Evolutionary conservation across 2,113 vertebrate genomes (phyloP).

Genomic region (Scomber scombrus): DNA sequence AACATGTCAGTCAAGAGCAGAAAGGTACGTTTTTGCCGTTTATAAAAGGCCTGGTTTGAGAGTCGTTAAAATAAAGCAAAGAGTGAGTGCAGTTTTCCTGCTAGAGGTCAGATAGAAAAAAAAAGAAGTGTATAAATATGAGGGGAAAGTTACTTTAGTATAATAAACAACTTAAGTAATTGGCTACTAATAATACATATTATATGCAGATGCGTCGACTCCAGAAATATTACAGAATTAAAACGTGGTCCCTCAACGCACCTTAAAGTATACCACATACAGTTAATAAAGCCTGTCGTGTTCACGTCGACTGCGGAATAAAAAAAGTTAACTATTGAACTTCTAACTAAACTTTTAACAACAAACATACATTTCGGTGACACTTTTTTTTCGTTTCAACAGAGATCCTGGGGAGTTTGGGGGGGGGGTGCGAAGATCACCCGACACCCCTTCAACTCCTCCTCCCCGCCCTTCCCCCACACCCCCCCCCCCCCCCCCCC

Average conservation of each 20-base stretch:
- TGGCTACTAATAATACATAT: too few relatives aligned
- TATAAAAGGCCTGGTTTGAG: background rate
- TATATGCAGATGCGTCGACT: too few relatives aligned
- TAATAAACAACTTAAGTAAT: too few relatives aligned
- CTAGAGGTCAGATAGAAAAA: too few relatives aligned
- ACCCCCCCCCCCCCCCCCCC: conserved; percentile 39
- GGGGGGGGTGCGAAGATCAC: background rate
- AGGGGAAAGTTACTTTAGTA: too few relatives aligned
- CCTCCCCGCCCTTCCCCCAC: conserved; percentile 5
- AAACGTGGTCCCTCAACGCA: background rate
- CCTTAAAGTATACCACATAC: background rate
- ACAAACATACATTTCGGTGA: background rate
- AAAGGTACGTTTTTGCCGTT: background rate
- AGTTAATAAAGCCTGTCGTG: too few relatives aligned
- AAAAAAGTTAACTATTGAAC: background rate
- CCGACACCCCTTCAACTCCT: conserved; percentile 21
- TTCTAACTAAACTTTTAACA: background rate
- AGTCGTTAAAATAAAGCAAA: too few relatives aligned
- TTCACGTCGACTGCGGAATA: fast-evolving
- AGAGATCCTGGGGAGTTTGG: background rate
- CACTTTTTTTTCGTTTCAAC: background rate
- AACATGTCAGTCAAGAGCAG: background rate
- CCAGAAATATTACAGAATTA: too few relatives aligned
- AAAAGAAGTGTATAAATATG: too few relatives aligned
- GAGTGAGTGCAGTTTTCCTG: too few relatives aligned